Conservation (phyloP, 2,797 vertebrate species). For the Enteromius radiatus region DNA sequence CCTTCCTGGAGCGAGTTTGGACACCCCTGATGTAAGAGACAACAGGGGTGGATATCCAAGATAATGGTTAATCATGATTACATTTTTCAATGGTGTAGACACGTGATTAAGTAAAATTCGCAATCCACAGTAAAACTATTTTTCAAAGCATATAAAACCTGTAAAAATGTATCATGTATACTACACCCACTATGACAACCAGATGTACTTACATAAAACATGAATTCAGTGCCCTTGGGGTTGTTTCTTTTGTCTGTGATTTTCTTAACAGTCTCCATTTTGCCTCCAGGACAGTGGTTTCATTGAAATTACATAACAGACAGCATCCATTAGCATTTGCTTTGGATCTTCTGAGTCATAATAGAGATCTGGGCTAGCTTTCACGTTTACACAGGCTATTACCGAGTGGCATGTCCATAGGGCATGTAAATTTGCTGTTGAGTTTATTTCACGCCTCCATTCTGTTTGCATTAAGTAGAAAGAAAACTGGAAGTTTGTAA, state of each 20-base stretch:
- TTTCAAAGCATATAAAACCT: slow-evolving; percentile 7
- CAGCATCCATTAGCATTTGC: slow-evolving; percentile 52
- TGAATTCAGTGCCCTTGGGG: slow-evolving; percentile 24
- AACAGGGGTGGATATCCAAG: neutral
- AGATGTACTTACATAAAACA: slow-evolving; percentile 22
- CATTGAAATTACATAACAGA: slow-evolving; percentile 43
- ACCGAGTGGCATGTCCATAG: slow-evolving; percentile 46
- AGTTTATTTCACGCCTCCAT: slow-evolving; percentile 39
- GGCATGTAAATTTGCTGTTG: slow-evolving; percentile 42
- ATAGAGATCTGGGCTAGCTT: slow-evolving; percentile 34
- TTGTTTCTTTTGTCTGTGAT: slow-evolving; percentile 42
- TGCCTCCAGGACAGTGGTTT: slow-evolving; percentile 31
- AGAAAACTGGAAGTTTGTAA: slow-evolving; percentile 36
- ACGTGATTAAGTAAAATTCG: neutral
- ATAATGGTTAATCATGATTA: neutral
- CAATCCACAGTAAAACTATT: neutral
- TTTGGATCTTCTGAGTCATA: slow-evolving; percentile 46
- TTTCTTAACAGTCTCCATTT: slow-evolving; percentile 35
- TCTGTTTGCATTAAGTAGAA: slow-evolving; percentile 50
- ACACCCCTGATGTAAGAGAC: neutral
- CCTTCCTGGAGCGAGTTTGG: neutral
- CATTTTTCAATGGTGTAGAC: neutral
- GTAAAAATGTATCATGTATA: neutral
- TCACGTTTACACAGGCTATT: slow-evolving; percentile 44
- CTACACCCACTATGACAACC: slow-evolving; percentile 11